These are phyloP conservation scores for Oligia strigilis DNA, from an alignment of 2,888 invertebrate genomes.

Conservation along the genomic window DNA sequence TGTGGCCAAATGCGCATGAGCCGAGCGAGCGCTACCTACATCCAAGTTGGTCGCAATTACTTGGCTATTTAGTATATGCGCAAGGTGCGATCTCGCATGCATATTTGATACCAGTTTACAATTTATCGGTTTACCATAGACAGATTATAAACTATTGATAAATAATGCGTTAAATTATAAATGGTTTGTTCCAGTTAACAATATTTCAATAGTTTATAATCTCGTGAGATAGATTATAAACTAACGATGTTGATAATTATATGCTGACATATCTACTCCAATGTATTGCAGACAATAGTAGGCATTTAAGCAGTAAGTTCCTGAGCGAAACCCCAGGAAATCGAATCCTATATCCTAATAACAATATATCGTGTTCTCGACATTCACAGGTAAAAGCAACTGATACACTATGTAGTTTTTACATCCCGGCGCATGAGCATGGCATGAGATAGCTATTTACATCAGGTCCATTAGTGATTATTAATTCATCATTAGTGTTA, in stretches of 20 bases:
- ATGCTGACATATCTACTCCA: background rate
- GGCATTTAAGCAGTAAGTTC: background rate
- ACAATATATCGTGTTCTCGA: background rate
- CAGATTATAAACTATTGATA: background rate
- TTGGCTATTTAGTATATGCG: background rate
- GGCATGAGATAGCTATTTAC: conserved; percentile 50
- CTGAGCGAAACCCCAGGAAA: background rate
- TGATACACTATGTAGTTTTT: conserved; percentile 67
- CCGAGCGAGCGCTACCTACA: too few relatives aligned
- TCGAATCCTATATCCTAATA: background rate
- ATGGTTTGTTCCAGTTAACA: background rate
- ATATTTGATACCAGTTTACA: too few relatives aligned
- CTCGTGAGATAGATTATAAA: background rate
- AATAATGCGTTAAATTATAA: too few relatives aligned
- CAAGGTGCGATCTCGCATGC: background rate
- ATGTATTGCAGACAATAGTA: background rate
- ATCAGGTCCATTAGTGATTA: conserved; percentile 32
- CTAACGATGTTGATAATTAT: background rate
- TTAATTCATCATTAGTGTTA: conserved; percentile 26
- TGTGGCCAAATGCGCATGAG: too few relatives aligned
- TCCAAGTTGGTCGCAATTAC: background rate
- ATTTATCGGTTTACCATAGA: too few relatives aligned
- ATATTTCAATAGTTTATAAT: background rate
- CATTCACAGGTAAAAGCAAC: conserved; percentile 34
- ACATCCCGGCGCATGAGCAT: conserved; percentile 57